A percentile compares a stretch with the other conserved stretches of the same genome.
These are phyloP conservation scores for Sebastes melanostomus DNA, from an alignment of 2,797 vertebrate genomes.

Conservation along the genomic window DNA sequence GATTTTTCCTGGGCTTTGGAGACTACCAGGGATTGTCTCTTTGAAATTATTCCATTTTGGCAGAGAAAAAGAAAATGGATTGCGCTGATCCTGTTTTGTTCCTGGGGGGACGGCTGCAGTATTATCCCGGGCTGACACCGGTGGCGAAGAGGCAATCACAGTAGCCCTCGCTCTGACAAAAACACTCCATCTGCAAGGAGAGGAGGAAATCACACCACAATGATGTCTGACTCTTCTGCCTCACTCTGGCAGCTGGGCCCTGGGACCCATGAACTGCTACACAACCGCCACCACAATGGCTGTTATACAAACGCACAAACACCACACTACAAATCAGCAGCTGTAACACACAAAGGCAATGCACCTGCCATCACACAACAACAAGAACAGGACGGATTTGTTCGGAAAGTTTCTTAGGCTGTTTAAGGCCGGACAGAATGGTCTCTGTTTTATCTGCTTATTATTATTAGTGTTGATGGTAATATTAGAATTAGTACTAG, in stretches of 20 bases:
- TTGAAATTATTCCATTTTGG: constrained; percentile 88
- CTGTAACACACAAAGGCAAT: constrained; percentile 74
- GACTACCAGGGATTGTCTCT: constrained; percentile 75
- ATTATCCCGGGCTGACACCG: constrained; percentile 85
- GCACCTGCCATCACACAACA: constrained; percentile 73
- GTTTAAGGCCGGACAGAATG: constrained; percentile 1
- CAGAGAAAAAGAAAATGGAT: constrained; percentile 85
- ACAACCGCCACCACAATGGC: constrained; percentile 58
- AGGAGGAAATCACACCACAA: constrained; percentile 85
- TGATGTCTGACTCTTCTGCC: constrained; percentile 83
- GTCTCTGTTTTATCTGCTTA: neutral
- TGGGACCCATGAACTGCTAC: constrained; percentile 67
- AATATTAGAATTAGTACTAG: neutral
- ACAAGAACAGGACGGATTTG: constrained; percentile 36
- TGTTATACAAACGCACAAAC: constrained; percentile 70
- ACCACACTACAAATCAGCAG: constrained; percentile 70
- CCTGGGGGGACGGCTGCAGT: constrained; percentile 73
- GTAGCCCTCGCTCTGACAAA: constrained; percentile 83
- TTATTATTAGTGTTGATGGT: neutral
- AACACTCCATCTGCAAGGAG: constrained; percentile 84
- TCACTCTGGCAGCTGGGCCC: constrained; percentile 79
- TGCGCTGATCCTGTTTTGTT: constrained; percentile 83
- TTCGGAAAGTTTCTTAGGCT: constrained; percentile 42
- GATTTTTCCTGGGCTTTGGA: constrained; percentile 68
- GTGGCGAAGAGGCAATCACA: constrained; percentile 86